Evolutionary conservation across 1,140 invertebrate genomes (phyloP).

Genomic region (Heliconius hewitsoni): DNA sequence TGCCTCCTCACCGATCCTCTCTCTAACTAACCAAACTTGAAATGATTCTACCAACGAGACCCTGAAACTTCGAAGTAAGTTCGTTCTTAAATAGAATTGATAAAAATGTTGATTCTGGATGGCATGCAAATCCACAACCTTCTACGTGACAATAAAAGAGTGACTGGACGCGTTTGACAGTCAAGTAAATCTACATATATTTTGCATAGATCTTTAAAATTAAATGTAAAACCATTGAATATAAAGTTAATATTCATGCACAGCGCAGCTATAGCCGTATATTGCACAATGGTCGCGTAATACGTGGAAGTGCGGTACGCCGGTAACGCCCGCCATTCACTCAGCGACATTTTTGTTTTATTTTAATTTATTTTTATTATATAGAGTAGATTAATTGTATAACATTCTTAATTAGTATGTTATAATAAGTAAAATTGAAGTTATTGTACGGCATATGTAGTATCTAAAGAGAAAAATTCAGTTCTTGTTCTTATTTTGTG

Average conservation of each 20-base stretch:
- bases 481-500: background rate
- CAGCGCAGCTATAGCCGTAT: constrained; percentile 20
- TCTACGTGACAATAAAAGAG: no score
- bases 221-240: background rate
- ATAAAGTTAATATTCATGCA: constrained; percentile 31
- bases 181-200: background rate
- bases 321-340: constrained; percentile 12
- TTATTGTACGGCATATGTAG: background rate
- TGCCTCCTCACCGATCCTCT: no score
- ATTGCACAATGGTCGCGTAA: constrained; percentile 52
- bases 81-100: no score
- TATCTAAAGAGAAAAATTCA: background rate
- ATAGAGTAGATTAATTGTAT: background rate
- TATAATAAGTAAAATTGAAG: background rate
- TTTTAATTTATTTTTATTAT: constrained; percentile 4
- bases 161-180: no score
- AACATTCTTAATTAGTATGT: background rate
- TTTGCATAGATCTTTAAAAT: background rate
- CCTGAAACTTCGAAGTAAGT: no score
- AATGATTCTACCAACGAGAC: no score
- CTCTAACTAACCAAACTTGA: no score
- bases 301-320: constrained; percentile 39
- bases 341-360: constrained; percentile 3
- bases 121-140: no score
- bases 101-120: no score